phyloP scores from a whole-genome alignment of 2,888 invertebrate genomes.

The Disparrhopalites patrizii region DNA sequence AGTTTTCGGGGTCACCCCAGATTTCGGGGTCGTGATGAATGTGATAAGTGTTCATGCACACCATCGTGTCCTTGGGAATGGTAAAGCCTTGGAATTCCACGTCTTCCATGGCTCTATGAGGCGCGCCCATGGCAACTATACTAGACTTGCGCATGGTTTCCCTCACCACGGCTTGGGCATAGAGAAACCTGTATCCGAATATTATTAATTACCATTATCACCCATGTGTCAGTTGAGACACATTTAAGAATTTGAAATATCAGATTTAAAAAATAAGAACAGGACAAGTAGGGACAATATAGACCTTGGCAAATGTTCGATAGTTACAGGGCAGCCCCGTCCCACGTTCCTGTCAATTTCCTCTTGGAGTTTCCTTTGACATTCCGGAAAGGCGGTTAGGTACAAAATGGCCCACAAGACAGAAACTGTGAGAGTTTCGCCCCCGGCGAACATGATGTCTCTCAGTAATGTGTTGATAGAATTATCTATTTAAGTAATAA shows the following conservation, averaged over 20 bases:
- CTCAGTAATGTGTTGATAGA: background rate
- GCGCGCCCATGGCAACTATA: slow-evolving; percentile 22
- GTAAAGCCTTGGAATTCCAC: slow-evolving; percentile 22
- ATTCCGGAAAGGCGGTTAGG: background rate
- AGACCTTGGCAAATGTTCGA: too few species aligned
- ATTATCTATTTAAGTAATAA: too few species aligned
- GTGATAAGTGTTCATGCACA: slow-evolving; percentile 22
- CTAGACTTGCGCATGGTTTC: slow-evolving; percentile 32
- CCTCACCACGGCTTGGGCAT: slow-evolving; percentile 30
- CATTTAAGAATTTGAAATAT: background rate
- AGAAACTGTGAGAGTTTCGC: background rate
- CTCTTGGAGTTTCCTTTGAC: background rate
- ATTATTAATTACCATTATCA: too few species aligned
- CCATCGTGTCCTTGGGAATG: slow-evolving; percentile 26
- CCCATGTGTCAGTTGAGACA: too few species aligned
- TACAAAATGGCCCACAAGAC: background rate
- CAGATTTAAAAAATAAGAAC: background rate
- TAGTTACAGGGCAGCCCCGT: background rate
- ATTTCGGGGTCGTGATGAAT: slow-evolving; percentile 30
- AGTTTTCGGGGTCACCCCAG: slow-evolving; percentile 34
- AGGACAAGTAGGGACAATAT: too few species aligned
- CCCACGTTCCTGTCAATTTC: background rate
- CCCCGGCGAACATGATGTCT: background rate
- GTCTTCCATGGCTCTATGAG: slow-evolving; percentile 18
- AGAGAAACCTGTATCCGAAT: slow-evolving; percentile 35